phyloP scores from a whole-genome alignment of 92 coral and sea anemone species.

The Parazoanthus darwini region DNA sequence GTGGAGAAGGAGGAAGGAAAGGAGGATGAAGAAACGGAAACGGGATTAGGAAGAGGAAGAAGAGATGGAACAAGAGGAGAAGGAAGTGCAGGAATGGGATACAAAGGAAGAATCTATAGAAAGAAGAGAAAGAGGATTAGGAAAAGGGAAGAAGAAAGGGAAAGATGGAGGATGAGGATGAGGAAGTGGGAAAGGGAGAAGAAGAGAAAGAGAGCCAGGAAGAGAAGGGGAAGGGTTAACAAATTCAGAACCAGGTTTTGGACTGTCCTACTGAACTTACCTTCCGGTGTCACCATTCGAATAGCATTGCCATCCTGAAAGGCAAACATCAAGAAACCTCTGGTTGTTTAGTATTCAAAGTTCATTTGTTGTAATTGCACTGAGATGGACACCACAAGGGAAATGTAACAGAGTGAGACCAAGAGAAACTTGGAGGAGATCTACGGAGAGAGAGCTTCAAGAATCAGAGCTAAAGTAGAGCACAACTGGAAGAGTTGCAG shows the following conservation, averaged over 20 bases:
- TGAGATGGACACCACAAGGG: not conserved
- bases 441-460: too few relatives aligned
- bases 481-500: too few relatives aligned
- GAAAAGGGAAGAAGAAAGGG: not conserved
- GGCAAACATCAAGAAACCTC: not conserved
- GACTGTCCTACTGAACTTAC: slow-evolving; percentile 32
- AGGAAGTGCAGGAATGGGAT: not conserved
- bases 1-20: not conserved
- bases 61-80: not conserved
- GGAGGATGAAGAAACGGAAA: not conserved
- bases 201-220: not conserved
- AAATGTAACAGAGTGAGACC: too few relatives aligned
- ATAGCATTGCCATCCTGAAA: slow-evolving; percentile 68
- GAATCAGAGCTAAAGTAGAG: too few relatives aligned
- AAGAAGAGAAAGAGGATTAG: not conserved
- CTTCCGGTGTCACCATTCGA: slow-evolving; percentile 69
- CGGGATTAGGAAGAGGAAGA: not conserved
- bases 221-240: not conserved
- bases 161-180: not conserved
- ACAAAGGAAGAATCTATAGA: not conserved
- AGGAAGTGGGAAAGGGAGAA: not conserved
- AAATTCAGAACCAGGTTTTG: not conserved
- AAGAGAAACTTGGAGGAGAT: too few relatives aligned
- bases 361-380: not conserved
- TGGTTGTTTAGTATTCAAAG: not conserved